Conservation (phyloP, 1,140 invertebrate species). For the Formica selysi region DNA sequence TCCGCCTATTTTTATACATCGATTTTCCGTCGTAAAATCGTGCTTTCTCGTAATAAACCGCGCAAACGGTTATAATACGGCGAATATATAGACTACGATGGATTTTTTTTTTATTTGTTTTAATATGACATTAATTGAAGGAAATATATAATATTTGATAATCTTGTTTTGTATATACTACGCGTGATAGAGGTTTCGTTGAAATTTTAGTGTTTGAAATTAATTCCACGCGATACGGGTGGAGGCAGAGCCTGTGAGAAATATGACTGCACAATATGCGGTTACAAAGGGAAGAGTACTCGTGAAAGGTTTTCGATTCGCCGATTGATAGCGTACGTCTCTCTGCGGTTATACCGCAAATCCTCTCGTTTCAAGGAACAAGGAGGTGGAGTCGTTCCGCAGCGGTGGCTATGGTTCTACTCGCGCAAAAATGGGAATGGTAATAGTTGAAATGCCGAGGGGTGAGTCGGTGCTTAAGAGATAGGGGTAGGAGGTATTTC, state of each 20-base stretch:
- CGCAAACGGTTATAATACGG: neutral
- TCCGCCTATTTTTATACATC: slow-evolving; percentile 30
- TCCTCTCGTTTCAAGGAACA: slow-evolving; percentile 60
- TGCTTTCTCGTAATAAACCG: slow-evolving; percentile 10
- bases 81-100: too few species aligned
- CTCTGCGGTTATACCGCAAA: slow-evolving; percentile 62
- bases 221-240: slow-evolving; percentile 30
- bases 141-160: slow-evolving; percentile 1
- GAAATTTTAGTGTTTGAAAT: slow-evolving; percentile 1
- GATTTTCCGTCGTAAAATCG: slow-evolving; percentile 39
- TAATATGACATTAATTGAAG: neutral
- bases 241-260: slow-evolving; percentile 32
- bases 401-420: slow-evolving; percentile 45
- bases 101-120: neutral
- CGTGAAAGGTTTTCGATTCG: slow-evolving; percentile 62
- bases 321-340: slow-evolving; percentile 64
- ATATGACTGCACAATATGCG: slow-evolving; percentile 62
- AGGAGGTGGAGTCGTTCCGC: slow-evolving; percentile 59
- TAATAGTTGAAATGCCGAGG: slow-evolving; percentile 38
- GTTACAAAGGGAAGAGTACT: slow-evolving; percentile 56
- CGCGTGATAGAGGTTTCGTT: neutral
- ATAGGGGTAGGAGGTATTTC: slow-evolving; percentile 71
- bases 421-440: slow-evolving; percentile 40
- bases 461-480: slow-evolving; percentile 55
- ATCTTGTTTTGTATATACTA: neutral